Evolutionary conservation across 2,797 vertebrate genomes (phyloP).

Genomic region (Poeciliopsis infans): DNA sequence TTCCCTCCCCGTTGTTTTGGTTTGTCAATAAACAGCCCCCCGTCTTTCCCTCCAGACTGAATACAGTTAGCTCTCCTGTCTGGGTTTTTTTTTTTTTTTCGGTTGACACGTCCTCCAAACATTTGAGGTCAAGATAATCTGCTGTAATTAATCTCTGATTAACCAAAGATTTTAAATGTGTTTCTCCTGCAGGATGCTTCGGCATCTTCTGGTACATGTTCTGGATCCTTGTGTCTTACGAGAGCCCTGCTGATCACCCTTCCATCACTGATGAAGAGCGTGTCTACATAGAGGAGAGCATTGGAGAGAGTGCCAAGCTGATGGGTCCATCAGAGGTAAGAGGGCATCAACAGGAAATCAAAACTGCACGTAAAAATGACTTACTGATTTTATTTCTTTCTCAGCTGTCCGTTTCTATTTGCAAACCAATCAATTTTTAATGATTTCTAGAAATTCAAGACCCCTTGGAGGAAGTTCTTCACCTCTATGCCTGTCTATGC

Average conservation of each 20-base stretch:
- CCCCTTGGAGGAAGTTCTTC: conserved; percentile 91
- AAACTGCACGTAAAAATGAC: background rate
- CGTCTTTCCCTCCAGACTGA: conserved; percentile 44
- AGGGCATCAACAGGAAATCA: background rate
- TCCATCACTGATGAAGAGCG: conserved; percentile 95
- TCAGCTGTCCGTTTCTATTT: background rate
- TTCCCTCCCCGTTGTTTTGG: conserved; percentile 63
- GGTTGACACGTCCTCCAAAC: conserved; percentile 22
- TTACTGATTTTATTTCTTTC: background rate
- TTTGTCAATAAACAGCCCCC: conserved; percentile 62
- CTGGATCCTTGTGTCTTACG: conserved; percentile 96
- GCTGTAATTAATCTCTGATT: conserved; percentile 3
- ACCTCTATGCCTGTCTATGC: conserved; percentile 95
- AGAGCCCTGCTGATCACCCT: conserved; percentile 94
- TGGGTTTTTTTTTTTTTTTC: conserved; percentile 49
- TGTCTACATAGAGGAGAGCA: conserved; percentile 97
- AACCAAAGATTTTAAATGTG: conserved; percentile 4
- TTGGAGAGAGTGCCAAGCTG: conserved; percentile 92
- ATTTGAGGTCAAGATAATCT: conserved; percentile 21
- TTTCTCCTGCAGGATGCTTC: conserved; percentile 84
- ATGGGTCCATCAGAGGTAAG: conserved; percentile 91
- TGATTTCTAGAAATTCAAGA: conserved; percentile 87
- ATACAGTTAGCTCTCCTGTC: conserved; percentile 57
- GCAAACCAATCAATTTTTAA: background rate
- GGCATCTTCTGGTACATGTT: conserved; percentile 97